phyloP scores from a whole-genome alignment of 2,113 vertebrate genomes.

The Peucedramus taeniatus region DNA sequence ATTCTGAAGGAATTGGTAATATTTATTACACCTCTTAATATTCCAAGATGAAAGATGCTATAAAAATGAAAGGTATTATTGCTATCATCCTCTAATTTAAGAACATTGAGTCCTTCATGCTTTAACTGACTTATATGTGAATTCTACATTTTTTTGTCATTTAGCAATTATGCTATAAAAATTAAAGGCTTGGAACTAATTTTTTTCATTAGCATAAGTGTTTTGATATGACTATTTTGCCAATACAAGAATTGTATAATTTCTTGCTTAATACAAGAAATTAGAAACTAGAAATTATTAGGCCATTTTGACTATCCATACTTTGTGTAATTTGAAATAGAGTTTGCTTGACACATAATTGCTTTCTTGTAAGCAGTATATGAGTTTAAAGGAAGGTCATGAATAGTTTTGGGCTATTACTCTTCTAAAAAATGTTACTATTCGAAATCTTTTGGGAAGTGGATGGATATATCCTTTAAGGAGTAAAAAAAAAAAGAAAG shows the following conservation, averaged over 20 bases:
- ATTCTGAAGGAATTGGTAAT: neutral
- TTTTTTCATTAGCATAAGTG: conserved; percentile 60
- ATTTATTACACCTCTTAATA: neutral
- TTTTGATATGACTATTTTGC: conserved; percentile 62
- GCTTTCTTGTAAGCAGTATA: neutral
- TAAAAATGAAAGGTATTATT: neutral
- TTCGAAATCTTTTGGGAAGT: neutral
- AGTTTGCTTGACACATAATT: neutral
- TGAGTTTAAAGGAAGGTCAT: neutral
- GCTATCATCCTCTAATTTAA: neutral
- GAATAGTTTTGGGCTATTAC: neutral
- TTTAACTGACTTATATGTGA: neutral
- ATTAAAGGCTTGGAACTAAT: conserved; percentile 34
- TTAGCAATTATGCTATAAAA: conserved; percentile 46
- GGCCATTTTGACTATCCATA: neutral
- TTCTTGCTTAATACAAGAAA: conserved; percentile 57
- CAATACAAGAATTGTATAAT: no score
- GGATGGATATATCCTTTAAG: neutral
- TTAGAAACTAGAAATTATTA: conserved; percentile 6
- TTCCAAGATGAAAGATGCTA: neutral
- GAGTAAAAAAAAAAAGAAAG: neutral
- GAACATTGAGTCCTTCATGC: neutral
- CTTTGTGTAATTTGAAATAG: neutral
- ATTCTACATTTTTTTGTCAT: neutral
- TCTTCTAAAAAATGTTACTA: neutral